Conservation (phyloP, 1,140 invertebrate genomes). For the Battus philenor region DNA sequence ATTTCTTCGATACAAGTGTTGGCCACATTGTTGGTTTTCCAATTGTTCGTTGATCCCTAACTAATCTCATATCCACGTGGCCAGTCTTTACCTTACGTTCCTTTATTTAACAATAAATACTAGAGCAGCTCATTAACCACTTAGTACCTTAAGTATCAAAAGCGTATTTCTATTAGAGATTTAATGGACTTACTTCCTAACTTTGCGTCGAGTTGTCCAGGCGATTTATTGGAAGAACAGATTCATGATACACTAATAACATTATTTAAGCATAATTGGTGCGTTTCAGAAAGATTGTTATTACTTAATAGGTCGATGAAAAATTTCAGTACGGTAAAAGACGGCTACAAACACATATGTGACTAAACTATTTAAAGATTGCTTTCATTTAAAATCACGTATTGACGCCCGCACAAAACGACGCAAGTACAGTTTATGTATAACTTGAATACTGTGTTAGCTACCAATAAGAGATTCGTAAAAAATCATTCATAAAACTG, state of each 20-base stretch:
- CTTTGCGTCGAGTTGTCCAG: conserved; percentile 11
- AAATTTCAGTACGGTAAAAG: no score
- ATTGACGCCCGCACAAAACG: no score
- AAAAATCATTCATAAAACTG: no score
- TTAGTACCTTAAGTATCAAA: conserved; percentile 66
- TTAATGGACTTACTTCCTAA: conserved; percentile 46
- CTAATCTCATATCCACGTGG: conserved; percentile 56
- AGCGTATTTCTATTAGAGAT: conserved; percentile 54
- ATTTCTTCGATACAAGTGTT: no score
- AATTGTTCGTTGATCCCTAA: conserved; percentile 42
- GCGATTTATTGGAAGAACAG: no score
- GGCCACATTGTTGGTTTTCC: conserved; percentile 2
- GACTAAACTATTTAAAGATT: no score
- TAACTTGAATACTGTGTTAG: neutral
- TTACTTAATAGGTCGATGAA: no score
- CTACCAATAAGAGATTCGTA: neutral
- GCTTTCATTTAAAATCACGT: no score
- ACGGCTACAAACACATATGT: no score
- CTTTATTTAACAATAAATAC: conserved; percentile 53
- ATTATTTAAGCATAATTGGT: no score
- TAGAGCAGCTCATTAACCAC: conserved; percentile 37
- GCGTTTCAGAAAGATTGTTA: no score
- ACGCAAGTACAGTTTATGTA: neutral
- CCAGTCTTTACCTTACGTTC: conserved; percentile 13
- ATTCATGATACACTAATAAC: no score